Base-by-base conservation (phyloP, 2,888 invertebrate genomes). In the Acheta domesticus region DNA sequence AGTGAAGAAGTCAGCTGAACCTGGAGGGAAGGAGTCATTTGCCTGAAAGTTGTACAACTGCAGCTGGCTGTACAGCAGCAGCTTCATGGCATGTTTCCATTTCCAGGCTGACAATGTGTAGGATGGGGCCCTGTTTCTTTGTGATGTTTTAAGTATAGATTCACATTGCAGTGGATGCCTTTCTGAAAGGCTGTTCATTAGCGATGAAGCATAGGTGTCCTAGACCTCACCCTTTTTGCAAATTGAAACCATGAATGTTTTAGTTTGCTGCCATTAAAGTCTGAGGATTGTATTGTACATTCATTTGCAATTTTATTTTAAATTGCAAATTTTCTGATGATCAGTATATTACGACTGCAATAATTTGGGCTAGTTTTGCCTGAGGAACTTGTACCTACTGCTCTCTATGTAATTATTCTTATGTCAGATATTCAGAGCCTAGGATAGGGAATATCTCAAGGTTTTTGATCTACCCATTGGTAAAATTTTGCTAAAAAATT, bases 41-140 rank as follows among this genome's bases (percentile, higher is more conserved):
- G 76, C 76, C 23, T 76, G 76, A 76, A 48, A 76, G 62, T 62
- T 62, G n/a, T 62, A 62, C n/a, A 62, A 62, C n/a, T 62, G 62
- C 62, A 11, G n/a, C 62, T 62, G 62, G 62, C n/a, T 62, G n/a
- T 16, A n/a, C n/a, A 62, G 62, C n/a, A 14, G 62, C 14, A 62
- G 62, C n/a, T n/a, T 14, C 62, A 62, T n/a, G 62, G 4, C 62
- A 19, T 62, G 62, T 62, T 62, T 62, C 62, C 14, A 62, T 62
- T 14, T 62, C 62, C 16, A 62, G 62, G 62, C 62, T 62, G 62
- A 62, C 14, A 62, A 62, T 12, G 62, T 62, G 62, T 62, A 62
- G 62, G 62, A 62, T 19, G 62, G 62, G 62, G n/a, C 62, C 62
- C 62, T 62, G 62, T 62, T 62, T 62, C 62, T 62, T 62, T 62